These are phyloP conservation scores for Watsonalla binaria DNA, from an alignment of 2,888 invertebrate genomes.

Conservation along the genomic window DNA sequence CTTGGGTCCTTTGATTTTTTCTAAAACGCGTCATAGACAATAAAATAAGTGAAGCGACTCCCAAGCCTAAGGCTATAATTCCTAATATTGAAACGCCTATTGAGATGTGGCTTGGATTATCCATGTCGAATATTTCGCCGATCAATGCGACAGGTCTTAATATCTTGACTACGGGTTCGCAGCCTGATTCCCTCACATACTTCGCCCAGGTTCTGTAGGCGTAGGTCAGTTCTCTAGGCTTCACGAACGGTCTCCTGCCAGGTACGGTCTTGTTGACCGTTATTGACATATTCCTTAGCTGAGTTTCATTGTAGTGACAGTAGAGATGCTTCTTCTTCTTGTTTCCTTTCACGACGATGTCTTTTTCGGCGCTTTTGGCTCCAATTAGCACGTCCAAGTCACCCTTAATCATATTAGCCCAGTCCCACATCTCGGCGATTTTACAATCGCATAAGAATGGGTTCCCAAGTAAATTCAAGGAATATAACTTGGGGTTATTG, in stretches of 20 bases:
- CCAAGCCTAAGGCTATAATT: constrained; percentile 47
- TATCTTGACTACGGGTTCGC: constrained; percentile 75
- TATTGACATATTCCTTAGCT: constrained; percentile 68
- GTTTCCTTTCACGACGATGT: constrained; percentile 80
- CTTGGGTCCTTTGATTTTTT: constrained; percentile 28
- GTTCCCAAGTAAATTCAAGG: constrained; percentile 82
- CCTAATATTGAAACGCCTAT: constrained; percentile 54
- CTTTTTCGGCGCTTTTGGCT: constrained; percentile 80
- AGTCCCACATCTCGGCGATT: constrained; percentile 84
- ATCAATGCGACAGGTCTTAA: constrained; percentile 62
- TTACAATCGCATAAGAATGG: constrained; percentile 84
- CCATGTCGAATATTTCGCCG: constrained; percentile 36
- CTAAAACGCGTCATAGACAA: constrained; percentile 57
- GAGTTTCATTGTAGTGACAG: constrained; percentile 81
- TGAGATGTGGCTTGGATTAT: constrained; percentile 25
- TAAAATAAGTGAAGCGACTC: constrained; percentile 44
- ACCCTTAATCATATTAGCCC: constrained; percentile 82
- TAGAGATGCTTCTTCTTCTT: constrained; percentile 82
- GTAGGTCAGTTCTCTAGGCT: constrained; percentile 77
- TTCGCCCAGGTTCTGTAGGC: constrained; percentile 85
- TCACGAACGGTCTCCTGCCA: constrained; percentile 77
- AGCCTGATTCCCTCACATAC: constrained; percentile 83
- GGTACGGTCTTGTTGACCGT: constrained; percentile 71
- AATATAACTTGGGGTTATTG: constrained; percentile 78
- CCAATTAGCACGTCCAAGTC: constrained; percentile 82